Evolutionary conservation across 1,140 invertebrate species (phyloP), one percentile per base, ranked within the genome.

Genomic region (Catajapyx aquilonaris): DNA sequence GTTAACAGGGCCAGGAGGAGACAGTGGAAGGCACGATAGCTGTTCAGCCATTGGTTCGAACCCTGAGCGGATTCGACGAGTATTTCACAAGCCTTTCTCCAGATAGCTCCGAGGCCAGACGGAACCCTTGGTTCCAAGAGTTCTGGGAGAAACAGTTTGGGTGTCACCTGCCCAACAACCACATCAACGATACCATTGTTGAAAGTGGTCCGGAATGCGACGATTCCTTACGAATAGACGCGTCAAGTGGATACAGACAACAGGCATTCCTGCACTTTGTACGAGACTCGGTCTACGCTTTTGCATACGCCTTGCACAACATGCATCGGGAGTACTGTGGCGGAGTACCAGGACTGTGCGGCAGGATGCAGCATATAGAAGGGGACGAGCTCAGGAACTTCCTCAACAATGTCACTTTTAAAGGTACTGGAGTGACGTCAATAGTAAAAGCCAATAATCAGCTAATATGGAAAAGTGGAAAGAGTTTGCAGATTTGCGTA

Each of bases 101-200:
- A 1, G 42, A 34, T 20, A 43, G 49, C 0, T 57, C 55, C 37
- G 46, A 52, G 15, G 31, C 35, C 2, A n/a, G n/a, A n/a, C 40
- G 52, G 4, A 62, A 68, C 48, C 65, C 65, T 1, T 68, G 65
- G 76, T 73, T 76, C 39, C 40, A 49, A 1, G 76, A 79, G 48
- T 69, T 68, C 44, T 78, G 73, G 74, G 55, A 62, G 28, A 57
- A 63, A 10, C 61, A 67, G 34, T 74, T 74, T 44, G 39, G 48
- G 22, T 66, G 63, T 45, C 42, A 37, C 18, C 35, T 44, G 43
- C 41, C 34, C 31, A 17, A 15, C 38, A 46, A 15, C 42, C n/a
- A n/a, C n/a, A n/a, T n/a, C n/a, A n/a, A n/a, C n/a, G n/a, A n/a
- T n/a, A n/a, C n/a, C n/a, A n/a, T n/a, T n/a, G n/a, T n/a, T n/a